Evolutionary conservation across 2,888 invertebrate species (phyloP).

Genomic region (Epistrophe grossulariae): DNA sequence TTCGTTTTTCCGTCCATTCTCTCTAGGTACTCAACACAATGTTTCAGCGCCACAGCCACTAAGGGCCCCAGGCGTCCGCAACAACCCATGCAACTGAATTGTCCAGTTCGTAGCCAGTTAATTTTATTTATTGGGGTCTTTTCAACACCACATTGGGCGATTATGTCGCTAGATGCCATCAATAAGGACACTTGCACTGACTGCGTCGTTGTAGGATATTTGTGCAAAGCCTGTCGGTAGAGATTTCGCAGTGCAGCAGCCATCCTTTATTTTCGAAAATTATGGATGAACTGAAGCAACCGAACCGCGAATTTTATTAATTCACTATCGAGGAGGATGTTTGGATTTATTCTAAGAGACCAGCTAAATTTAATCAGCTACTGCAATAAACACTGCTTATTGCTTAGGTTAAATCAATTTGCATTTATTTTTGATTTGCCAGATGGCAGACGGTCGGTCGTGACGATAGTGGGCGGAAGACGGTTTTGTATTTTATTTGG

Average conservation of each 20-base stretch:
- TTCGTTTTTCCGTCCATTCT: no score
- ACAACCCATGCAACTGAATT: constrained; percentile 79
- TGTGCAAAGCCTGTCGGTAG: constrained; percentile 42
- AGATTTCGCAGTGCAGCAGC: constrained; percentile 24
- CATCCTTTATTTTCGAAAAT: constrained; percentile 14
- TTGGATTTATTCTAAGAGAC: background rate
- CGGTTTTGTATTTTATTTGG: no score
- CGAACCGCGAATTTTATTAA: background rate
- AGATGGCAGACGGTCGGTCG: background rate
- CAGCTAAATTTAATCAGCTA: constrained; percentile 6
- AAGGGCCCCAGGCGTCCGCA: no score
- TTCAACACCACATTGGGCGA: constrained; percentile 79
- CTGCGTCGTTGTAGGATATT: constrained; percentile 66
- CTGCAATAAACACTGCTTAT: constrained; percentile 9
- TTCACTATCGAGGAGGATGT: background rate
- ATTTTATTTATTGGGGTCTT: constrained; percentile 77
- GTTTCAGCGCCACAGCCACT: no score
- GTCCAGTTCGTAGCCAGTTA: constrained; percentile 78
- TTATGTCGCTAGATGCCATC: constrained; percentile 80
- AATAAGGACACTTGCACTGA: constrained; percentile 78
- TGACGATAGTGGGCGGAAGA: background rate
- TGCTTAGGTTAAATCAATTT: constrained; percentile 12
- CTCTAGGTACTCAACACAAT: no score
- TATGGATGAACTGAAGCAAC: background rate
- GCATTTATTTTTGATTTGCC: background rate